These are phyloP conservation scores for Lucifuga dentata DNA, from an alignment of 2,113 vertebrate species.

Conservation along the genomic window DNA sequence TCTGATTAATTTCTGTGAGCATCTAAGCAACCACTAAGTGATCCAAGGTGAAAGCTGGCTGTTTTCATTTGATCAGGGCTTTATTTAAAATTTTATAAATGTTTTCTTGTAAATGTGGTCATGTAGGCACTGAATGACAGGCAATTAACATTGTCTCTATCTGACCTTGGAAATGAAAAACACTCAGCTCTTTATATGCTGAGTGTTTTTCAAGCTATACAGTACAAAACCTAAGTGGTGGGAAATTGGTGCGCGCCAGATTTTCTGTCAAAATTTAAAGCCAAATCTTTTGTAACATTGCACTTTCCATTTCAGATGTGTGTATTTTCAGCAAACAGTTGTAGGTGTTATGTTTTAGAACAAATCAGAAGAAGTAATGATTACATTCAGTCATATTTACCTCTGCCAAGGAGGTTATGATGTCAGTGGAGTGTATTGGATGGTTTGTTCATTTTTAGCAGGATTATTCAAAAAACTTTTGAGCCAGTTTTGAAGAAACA, in stretches of 20 bases:
- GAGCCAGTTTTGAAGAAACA: too few relatives aligned
- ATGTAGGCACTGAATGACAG: slow-evolving; percentile 20
- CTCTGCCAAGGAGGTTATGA: too few relatives aligned
- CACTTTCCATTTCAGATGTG: too few relatives aligned
- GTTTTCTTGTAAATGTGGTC: slow-evolving; percentile 13
- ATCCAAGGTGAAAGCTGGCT: slow-evolving; percentile 16
- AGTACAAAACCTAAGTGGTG: slow-evolving; percentile 4
- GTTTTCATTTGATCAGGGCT: slow-evolving; percentile 19
- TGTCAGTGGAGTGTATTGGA: too few relatives aligned
- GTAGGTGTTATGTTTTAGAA: slow-evolving; percentile 12
- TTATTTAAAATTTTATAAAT: slow-evolving; percentile 17
- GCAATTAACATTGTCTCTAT: slow-evolving; percentile 17
- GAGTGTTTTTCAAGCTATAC: too few relatives aligned
- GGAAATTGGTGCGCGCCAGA: slow-evolving; percentile 3
- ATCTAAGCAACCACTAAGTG: slow-evolving; percentile 23
- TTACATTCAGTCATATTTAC: slow-evolving; percentile 23
- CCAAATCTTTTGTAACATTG: slow-evolving; percentile 10
- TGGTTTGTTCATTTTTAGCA: too few relatives aligned
- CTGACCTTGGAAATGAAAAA: slow-evolving; percentile 14
- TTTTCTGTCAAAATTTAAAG: not conserved
- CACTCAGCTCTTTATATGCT: too few relatives aligned
- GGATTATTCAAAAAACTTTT: too few relatives aligned
- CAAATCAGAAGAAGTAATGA: slow-evolving; percentile 24
- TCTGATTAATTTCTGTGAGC: slow-evolving; percentile 27
- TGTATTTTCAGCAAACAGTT: slow-evolving; percentile 5